Evolutionary conservation across 2,797 vertebrate genomes (phyloP), one percentile per base, ranked within the genome.

Genomic region (Galago senegalensis): DNA sequence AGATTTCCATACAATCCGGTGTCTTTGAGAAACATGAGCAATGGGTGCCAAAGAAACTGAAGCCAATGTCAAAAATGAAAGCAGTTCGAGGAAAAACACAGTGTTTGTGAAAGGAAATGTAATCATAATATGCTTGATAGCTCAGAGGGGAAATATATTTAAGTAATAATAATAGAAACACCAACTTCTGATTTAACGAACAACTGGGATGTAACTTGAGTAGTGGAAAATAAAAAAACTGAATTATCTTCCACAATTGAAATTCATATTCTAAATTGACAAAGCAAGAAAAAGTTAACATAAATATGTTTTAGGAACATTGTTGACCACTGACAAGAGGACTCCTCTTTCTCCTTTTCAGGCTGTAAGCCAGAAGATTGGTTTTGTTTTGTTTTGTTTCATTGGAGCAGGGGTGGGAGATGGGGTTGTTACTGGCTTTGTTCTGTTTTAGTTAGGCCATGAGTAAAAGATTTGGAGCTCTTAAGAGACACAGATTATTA

Each of bases 251-350:
- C 37, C 5, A 1, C 81, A 77, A 95, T 77, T 63, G 6, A 11
- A 93, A 93, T 29, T 94, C 75, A 53, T 16, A 43, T 89, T 95
- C 80, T 92, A 96, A 87, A 79, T 69, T 80, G 27, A 40, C 67
- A 73, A 56, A 53, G 56, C 21, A 89, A 86, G 27, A 37, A 63
- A 70, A 91, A 76, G 5, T 63, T 86, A 75, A 7, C 1, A 4
- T 63, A 79, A 65, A 12, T 58, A 10, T 34, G 11, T 25, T 84
- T 83, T 56, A 53, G 49, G 2, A 90, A 85, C 43, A 76, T 56
- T 91, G 82, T 61, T 46, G 76, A n/a, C 25, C 76, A 43, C 20
- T 88, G 27, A 11, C 23, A 53, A 43, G 25, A 46, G 43, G 29
- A 46, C 43, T 12, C 16, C 13, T 34, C 37, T 40, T 40, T 65